phyloP scores from a whole-genome alignment of 2,113 vertebrate species.

The Agelaius tricolor region DNA sequence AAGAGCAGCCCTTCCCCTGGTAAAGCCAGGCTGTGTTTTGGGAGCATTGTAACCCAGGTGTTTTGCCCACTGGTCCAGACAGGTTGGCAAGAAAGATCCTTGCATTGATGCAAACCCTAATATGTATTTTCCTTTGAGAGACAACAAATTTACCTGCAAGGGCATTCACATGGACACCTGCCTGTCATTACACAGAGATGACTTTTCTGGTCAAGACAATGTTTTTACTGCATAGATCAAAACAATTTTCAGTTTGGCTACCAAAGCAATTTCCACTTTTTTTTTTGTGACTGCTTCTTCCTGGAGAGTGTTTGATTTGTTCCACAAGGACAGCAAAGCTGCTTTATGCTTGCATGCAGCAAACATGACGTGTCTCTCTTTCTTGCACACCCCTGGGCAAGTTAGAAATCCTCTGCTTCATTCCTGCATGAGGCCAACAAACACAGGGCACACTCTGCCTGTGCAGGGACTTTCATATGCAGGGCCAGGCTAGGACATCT shows the following conservation, averaged over 20 bases:
- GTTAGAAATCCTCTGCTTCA: neutral
- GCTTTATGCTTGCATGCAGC: neutral
- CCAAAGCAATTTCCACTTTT: neutral
- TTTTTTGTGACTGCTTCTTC: neutral
- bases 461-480: too few relatives aligned
- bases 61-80: neutral
- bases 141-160: neutral
- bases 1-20: neutral
- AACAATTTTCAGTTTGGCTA: neutral
- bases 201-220: neutral
- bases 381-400: rapidly evolving
- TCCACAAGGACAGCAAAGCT: neutral
- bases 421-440: neutral
- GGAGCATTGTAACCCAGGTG: neutral
- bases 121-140: neutral
- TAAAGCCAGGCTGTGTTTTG: neutral
- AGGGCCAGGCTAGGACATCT: neutral
- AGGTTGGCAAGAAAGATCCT: neutral
- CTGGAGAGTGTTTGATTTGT: neutral
- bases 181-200: neutral
- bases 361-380: neutral
- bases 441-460: rapidly evolving
- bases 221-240: neutral
- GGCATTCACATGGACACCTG: neutral
- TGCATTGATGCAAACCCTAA: neutral